Conservation (phyloP, 2,888 invertebrate genomes). For the Diaperis boleti region DNA sequence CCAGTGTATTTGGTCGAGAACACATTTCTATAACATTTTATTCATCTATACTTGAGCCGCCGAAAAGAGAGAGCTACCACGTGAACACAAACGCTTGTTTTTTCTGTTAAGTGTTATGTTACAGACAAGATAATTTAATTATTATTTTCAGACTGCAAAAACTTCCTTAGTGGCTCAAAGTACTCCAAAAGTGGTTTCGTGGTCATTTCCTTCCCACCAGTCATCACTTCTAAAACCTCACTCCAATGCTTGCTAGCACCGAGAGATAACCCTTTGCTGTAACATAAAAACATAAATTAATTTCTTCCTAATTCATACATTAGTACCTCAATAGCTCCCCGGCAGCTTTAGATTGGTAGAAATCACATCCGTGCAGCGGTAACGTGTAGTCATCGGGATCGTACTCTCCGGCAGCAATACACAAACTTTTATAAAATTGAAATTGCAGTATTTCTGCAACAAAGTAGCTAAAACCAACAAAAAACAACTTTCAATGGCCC, state of each 20-base stretch:
- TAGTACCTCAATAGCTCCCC: constrained; percentile 72
- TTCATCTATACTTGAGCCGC: too few species aligned
- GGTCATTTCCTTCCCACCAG: constrained; percentile 70
- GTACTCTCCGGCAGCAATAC: constrained; percentile 75
- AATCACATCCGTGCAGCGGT: constrained; percentile 57
- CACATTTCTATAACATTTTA: too few species aligned
- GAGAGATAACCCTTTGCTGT: constrained; percentile 67
- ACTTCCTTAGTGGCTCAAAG: constrained; percentile 70
- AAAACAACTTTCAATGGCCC: neutral
- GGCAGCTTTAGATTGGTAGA: constrained; percentile 54
- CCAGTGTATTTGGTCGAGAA: too few species aligned
- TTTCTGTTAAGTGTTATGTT: too few species aligned
- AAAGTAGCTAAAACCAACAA: constrained; percentile 67
- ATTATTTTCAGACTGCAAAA: constrained; percentile 60
- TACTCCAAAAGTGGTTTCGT: constrained; percentile 71
- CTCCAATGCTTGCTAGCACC: constrained; percentile 70
- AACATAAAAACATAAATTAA: constrained; percentile 49
- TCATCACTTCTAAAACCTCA: constrained; percentile 71
- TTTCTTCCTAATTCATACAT: too few species aligned
- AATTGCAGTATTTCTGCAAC: constrained; percentile 82
- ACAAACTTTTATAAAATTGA: constrained; percentile 80
- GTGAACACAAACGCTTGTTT: too few species aligned
- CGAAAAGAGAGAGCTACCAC: too few species aligned
- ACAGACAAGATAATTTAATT: too few species aligned
- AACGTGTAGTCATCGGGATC: constrained; percentile 65